Percentiles rank a stretch among this genome's conserved stretches.
Conservation (phyloP, 2,113 vertebrate genomes). For the Bungarus multicinctus region DNA sequence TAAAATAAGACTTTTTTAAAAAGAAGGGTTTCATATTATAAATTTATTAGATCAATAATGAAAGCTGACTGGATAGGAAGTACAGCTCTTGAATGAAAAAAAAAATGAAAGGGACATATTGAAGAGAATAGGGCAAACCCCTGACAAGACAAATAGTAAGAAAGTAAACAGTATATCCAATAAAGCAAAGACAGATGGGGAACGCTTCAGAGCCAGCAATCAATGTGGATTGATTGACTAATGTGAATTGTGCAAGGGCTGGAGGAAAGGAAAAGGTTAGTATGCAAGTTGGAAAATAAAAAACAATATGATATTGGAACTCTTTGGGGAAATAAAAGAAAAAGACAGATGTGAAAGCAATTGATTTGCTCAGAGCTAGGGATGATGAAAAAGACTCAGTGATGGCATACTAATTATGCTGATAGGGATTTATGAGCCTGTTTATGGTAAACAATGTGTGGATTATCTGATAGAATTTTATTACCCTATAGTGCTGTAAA, state of each 20-base stretch:
- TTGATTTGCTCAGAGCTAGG: conserved; percentile 44
- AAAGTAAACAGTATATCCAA: conserved; percentile 20
- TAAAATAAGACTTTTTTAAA: neutral
- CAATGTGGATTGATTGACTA: conserved; percentile 45
- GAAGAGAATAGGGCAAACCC: conserved; percentile 6
- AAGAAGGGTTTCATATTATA: neutral
- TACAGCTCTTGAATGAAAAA: conserved; percentile 32
- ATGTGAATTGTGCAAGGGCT: conserved; percentile 42
- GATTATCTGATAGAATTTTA: neutral
- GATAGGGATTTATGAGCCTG: conserved; percentile 14
- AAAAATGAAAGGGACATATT: neutral
- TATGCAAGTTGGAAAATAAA: conserved; percentile 39
- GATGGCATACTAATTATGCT: conserved; percentile 36
- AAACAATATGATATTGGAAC: conserved; percentile 42
- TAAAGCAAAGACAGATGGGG: conserved; percentile 32
- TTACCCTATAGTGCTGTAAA: neutral
- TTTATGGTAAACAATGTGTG: conserved; percentile 7
- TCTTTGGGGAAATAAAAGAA: conserved; percentile 40
- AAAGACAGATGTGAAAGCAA: conserved; percentile 43
- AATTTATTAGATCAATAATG: conserved; percentile 4
- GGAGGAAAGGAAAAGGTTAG: conserved; percentile 31
- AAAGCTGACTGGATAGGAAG: conserved; percentile 14
- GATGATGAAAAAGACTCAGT: conserved; percentile 35
- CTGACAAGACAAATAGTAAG: neutral
- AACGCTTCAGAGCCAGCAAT: conserved; percentile 27